Conservation (phyloP, 2,888 invertebrate species). For the Ectemnius continuus region DNA sequence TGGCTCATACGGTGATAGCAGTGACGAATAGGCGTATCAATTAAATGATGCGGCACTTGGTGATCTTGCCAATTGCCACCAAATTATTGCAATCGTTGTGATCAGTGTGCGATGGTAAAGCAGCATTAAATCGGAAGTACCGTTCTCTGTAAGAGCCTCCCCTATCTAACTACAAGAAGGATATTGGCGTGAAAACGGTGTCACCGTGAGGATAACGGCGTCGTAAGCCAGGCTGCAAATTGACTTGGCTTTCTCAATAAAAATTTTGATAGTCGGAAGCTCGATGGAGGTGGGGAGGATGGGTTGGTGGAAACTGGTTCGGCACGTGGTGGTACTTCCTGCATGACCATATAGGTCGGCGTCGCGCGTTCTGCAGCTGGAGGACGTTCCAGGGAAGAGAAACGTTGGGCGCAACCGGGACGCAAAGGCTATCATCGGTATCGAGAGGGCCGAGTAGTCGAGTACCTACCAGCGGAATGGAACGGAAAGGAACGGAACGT, state of each 20-base stretch:
- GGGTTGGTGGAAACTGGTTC: constrained; percentile 33
- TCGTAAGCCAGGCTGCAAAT: not conserved
- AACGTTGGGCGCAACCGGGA: constrained; percentile 28
- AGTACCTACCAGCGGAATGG: not conserved
- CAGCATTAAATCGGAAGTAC: too few species aligned
- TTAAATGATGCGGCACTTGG: not conserved
- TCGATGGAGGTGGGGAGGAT: too few species aligned
- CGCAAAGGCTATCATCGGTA: constrained; percentile 37
- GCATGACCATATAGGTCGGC: constrained; percentile 41
- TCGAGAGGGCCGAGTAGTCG: not conserved
- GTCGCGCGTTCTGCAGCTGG: constrained; percentile 1
- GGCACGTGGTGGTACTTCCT: constrained; percentile 41
- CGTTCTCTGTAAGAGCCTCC: too few species aligned
- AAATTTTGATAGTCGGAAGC: constrained; percentile 46
- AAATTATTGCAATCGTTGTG: not conserved
- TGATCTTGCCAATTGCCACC: not conserved
- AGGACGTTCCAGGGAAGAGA: constrained; percentile 14
- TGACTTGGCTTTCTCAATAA: constrained; percentile 16
- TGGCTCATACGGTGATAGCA: not conserved
- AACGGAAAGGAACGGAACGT: constrained; percentile 32
- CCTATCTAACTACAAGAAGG: not conserved
- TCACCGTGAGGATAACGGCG: too few species aligned
- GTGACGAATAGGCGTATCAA: not conserved
- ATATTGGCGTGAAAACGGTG: constrained; percentile 40
- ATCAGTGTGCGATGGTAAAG: not conserved